These are phyloP conservation scores for Arctia plantaginis DNA, from an alignment of 2,888 invertebrate genomes.

Conservation along the genomic window DNA sequence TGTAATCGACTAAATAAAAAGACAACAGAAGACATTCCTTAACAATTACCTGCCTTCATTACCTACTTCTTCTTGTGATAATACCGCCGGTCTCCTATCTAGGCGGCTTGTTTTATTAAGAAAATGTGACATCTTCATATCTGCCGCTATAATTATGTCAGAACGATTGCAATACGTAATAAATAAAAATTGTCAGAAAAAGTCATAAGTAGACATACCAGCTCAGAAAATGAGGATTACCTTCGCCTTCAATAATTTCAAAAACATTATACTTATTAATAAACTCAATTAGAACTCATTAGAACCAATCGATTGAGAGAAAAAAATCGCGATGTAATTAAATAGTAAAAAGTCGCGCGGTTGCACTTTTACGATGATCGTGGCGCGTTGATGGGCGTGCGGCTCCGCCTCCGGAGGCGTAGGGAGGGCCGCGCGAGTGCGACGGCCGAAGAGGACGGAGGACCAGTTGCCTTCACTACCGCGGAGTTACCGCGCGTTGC, in stretches of 20 bases:
- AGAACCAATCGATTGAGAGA: slow-evolving; percentile 74
- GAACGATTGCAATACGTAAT: slow-evolving; percentile 29
- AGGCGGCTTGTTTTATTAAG: slow-evolving; percentile 31
- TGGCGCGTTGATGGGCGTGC: slow-evolving; percentile 60
- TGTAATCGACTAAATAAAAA: slow-evolving; percentile 5
- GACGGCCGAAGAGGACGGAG: slow-evolving; percentile 74
- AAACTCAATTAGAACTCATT: slow-evolving; percentile 80
- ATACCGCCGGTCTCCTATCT: neutral
- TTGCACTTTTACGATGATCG: slow-evolving; percentile 49
- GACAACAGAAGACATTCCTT: slow-evolving; percentile 16
- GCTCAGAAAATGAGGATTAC: slow-evolving; percentile 55
- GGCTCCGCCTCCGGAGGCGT: slow-evolving; percentile 77
- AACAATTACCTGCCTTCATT: slow-evolving; percentile 3
- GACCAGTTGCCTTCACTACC: slow-evolving; percentile 79
- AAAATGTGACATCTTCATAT: slow-evolving; percentile 39
- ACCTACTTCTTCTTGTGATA: slow-evolving; percentile 5
- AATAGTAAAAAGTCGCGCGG: slow-evolving; percentile 69
- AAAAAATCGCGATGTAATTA: slow-evolving; percentile 65
- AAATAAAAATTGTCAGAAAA: slow-evolving; percentile 41
- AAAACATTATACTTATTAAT: slow-evolving; percentile 66
- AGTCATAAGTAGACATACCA: slow-evolving; percentile 22
- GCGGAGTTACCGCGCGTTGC: slow-evolving; percentile 78
- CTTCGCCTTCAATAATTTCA: slow-evolving; percentile 44
- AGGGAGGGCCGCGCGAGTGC: slow-evolving; percentile 76
- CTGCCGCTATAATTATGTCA: slow-evolving; percentile 41